These are phyloP conservation scores for Microctonus brassicae DNA, from an alignment of 2,888 invertebrate species.

Conservation along the genomic window DNA sequence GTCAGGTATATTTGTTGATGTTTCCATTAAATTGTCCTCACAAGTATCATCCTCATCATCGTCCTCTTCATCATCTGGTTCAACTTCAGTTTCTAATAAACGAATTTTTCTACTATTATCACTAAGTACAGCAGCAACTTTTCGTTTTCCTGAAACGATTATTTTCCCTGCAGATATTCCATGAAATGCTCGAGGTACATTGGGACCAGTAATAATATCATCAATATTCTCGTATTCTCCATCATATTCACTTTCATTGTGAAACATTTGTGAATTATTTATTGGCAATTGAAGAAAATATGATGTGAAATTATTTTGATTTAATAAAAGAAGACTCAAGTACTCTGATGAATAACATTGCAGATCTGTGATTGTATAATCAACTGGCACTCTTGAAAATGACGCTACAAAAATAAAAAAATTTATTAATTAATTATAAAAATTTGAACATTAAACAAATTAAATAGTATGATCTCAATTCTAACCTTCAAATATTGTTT, in stretches of 20 bases:
- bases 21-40: constrained; percentile 47
- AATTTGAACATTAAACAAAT: too few species aligned
- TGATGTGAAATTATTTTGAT: constrained; percentile 57
- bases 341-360: constrained; percentile 83
- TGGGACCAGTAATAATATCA: constrained; percentile 54
- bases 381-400: constrained; percentile 49
- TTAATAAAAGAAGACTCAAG: constrained; percentile 76
- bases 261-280: constrained; percentile 46
- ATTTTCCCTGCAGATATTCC: constrained; percentile 72
- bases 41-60: constrained; percentile 71
- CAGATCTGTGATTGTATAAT: constrained; percentile 74
- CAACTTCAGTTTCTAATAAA: constrained; percentile 93
- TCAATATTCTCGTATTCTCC: constrained; percentile 51
- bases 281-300: constrained; percentile 62
- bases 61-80: constrained; percentile 91
- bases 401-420: constrained; percentile 43
- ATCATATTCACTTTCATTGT: constrained; percentile 44
- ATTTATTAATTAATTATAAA: not conserved
- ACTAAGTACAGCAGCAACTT: constrained; percentile 88
- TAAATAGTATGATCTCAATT: too few species aligned
- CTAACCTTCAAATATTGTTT: too few species aligned
- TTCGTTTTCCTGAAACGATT: constrained; percentile 87
- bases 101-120: constrained; percentile 85
- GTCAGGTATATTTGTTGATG: not conserved
- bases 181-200: constrained; percentile 61